A percentile compares a stretch with the other conserved stretches of the same genome.
phyloP scores from a whole-genome alignment of 2,888 invertebrate genomes.

The Coleophora deauratella region DNA sequence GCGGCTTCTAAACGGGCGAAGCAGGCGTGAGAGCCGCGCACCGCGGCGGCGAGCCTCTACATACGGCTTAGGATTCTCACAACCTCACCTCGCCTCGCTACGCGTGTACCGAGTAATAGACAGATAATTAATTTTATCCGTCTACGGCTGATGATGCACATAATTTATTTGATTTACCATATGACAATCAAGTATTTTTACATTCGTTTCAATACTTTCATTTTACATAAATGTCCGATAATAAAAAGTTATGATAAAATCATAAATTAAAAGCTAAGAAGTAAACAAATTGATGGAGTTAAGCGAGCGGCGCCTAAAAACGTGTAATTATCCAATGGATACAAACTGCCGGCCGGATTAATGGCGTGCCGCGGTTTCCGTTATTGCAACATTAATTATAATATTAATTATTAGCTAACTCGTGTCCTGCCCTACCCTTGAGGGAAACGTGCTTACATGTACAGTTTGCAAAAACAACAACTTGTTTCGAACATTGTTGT shows the following conservation, averaged over 20 bases:
- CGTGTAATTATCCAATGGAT: constrained; percentile 20
- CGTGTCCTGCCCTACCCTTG: constrained; percentile 44
- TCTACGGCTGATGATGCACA: constrained; percentile 7
- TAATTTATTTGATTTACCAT: constrained; percentile 7
- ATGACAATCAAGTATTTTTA: no score
- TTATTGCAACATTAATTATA: constrained; percentile 67
- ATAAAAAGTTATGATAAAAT: no score
- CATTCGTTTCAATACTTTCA: no score
- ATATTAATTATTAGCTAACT: constrained; percentile 72
- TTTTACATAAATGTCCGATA: no score
- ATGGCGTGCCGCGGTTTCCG: constrained; percentile 45
- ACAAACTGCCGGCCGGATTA: constrained; percentile 27
- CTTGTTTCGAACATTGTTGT: no score
- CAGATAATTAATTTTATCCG: constrained; percentile 5
- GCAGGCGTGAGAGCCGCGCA: constrained; percentile 10
- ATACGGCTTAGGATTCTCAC: constrained; percentile 13
- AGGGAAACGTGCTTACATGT: constrained; percentile 29
- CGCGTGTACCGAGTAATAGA: constrained; percentile 10
- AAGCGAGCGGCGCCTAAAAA: constrained; percentile 19
- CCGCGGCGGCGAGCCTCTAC: constrained; percentile 2
- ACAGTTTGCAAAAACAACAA: constrained; percentile 26
- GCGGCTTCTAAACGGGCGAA: constrained; percentile 16
- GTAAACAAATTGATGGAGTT: constrained; percentile 23
- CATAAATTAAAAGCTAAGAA: not conserved
- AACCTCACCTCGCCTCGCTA: constrained; percentile 11